A percentile compares a stretch with the other conserved stretches of the same genome.
Evolutionary conservation across 2,113 vertebrate genomes (phyloP).

Genomic region (Myrmophylax atrothorax): DNA sequence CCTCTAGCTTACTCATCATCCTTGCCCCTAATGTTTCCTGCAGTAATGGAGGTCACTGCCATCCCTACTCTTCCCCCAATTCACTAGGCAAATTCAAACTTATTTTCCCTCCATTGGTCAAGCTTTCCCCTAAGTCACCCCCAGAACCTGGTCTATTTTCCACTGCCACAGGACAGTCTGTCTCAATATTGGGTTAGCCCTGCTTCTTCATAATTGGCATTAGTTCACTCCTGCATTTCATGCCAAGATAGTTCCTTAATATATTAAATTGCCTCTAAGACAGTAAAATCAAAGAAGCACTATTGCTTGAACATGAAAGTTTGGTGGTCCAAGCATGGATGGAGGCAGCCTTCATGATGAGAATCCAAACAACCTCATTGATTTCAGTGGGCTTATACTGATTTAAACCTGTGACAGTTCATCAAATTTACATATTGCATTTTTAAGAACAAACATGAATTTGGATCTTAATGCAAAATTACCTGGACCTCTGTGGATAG

Average conservation of each 20-base stretch:
- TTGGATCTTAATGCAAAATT: not conserved
- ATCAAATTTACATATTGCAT: not conserved
- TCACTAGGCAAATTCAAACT: not conserved
- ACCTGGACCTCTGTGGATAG: not conserved
- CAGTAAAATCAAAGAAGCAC: not conserved
- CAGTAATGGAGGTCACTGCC: not conserved
- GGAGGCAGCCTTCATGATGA: not conserved
- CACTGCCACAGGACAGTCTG: not conserved
- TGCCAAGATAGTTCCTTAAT: not conserved
- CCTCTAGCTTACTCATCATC: not conserved
- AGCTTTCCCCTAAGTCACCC: not conserved
- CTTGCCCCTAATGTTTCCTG: not conserved
- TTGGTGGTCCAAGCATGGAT: not conserved
- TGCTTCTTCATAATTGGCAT: not conserved
- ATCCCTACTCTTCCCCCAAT: not conserved
- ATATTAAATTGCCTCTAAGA: not conserved
- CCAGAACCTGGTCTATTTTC: not conserved
- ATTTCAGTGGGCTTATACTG: not conserved
- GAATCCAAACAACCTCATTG: not conserved
- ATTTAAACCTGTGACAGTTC: not conserved
- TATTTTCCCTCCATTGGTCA: rapidly evolving
- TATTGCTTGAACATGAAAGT: not conserved
- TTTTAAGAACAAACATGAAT: not conserved
- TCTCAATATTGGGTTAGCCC: not conserved
- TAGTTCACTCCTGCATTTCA: not conserved